Evolutionary conservation across 2,888 invertebrate species (phyloP).

Genomic region (Dicyrtoma fusca): DNA sequence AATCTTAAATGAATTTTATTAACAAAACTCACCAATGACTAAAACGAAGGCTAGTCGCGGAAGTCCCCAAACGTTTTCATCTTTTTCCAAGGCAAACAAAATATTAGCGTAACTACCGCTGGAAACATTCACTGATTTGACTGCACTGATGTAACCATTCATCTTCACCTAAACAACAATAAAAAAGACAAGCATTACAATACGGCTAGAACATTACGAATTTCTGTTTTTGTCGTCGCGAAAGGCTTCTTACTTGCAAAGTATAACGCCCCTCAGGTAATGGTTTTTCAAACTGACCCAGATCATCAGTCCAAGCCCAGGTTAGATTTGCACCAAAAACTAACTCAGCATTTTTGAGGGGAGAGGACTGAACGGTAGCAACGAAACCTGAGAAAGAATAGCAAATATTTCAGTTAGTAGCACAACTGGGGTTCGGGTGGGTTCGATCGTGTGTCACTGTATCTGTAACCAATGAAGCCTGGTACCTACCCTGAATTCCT

Average conservation of each 20-base stretch:
- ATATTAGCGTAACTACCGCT: constrained; percentile 62
- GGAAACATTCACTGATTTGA: constrained; percentile 63
- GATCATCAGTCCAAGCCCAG: constrained; percentile 44
- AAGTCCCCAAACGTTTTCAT: constrained; percentile 73
- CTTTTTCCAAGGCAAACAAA: constrained; percentile 69
- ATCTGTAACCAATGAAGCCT: too few species aligned
- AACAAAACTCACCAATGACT: constrained; percentile 69
- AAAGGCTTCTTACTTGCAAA: not conserved
- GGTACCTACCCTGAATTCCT: constrained; percentile 37
- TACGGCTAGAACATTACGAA: not conserved
- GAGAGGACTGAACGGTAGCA: constrained; percentile 49
- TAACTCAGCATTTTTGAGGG: constrained; percentile 47
- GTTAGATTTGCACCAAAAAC: constrained; percentile 49
- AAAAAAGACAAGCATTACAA: not conserved
- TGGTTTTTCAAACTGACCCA: constrained; percentile 54
- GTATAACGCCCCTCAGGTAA: constrained; percentile 42
- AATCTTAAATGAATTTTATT: too few species aligned
- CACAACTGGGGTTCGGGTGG: too few species aligned
- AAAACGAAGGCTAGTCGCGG: constrained; percentile 77
- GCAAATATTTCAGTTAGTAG: not conserved
- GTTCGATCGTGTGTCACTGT: too few species aligned
- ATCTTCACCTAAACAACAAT: constrained; percentile 62
- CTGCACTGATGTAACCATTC: constrained; percentile 65
- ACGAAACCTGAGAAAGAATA: constrained; percentile 51
- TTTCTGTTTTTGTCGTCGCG: not conserved